phyloP scores from a whole-genome alignment of 2,113 vertebrate species.

The Boulengeromyrus knoepffleri region DNA sequence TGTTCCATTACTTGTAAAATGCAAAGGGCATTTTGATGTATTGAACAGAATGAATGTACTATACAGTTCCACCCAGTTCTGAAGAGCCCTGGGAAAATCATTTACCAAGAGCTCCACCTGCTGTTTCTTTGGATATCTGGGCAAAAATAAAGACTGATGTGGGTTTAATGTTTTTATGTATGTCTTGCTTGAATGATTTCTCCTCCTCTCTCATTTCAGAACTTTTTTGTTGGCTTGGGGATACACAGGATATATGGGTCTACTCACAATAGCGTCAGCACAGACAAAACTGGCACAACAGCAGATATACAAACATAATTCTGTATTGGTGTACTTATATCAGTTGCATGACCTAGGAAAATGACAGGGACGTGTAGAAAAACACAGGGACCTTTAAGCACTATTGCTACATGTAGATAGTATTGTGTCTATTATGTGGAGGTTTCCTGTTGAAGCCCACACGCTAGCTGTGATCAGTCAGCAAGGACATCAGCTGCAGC shows the following conservation, averaged over 20 bases:
- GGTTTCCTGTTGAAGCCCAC: background rate
- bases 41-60: background rate
- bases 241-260: background rate
- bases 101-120: conserved; percentile 14
- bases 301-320: background rate
- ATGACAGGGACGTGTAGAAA: background rate
- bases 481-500: background rate
- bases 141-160: background rate
- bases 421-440: background rate
- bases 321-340: background rate
- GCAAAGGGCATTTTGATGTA: background rate
- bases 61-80: background rate
- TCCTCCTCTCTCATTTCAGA: background rate
- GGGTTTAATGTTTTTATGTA: background rate
- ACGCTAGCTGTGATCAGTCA: background rate
- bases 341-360: background rate
- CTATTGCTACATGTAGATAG: background rate
- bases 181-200: background rate
- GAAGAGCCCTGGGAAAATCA: background rate
- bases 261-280: background rate
- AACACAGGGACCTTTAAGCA: background rate
- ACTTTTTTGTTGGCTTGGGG: background rate
- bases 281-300: background rate
- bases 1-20: background rate
- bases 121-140: background rate